Evolutionary conservation across 2,113 vertebrate species (phyloP).

Genomic region (Chroicocephalus ridibundus): DNA sequence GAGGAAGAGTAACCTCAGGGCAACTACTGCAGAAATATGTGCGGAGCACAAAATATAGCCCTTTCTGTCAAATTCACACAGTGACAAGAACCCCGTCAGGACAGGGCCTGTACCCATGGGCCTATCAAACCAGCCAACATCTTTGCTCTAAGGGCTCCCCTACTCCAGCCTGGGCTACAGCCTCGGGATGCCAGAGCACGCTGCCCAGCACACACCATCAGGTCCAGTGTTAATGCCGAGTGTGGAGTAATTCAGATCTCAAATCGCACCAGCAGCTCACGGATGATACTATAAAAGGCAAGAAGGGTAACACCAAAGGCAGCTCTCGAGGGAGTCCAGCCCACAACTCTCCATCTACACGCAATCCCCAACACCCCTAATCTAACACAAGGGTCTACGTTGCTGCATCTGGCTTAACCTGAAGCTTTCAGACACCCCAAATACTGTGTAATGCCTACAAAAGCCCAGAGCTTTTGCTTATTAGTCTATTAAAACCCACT

Average conservation of each 20-base stretch:
- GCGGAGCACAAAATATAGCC: background rate
- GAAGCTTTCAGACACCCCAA: background rate
- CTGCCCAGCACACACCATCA: background rate
- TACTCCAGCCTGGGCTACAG: background rate
- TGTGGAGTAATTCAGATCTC: background rate
- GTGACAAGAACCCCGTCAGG: background rate
- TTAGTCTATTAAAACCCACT: background rate
- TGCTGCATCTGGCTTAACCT: background rate
- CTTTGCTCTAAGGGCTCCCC: background rate
- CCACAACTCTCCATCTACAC: background rate
- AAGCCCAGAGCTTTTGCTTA: background rate
- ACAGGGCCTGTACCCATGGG: rapidly evolving
- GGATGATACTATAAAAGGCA: background rate
- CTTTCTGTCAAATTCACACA: background rate
- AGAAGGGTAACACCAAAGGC: background rate
- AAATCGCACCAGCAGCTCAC: background rate
- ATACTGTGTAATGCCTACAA: background rate
- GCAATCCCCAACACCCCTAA: background rate
- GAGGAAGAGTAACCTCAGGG: background rate
- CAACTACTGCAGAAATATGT: background rate
- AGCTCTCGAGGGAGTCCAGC: background rate
- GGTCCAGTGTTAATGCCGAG: background rate
- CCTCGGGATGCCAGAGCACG: background rate
- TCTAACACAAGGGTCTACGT: too few relatives aligned
- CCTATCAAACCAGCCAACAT: background rate